These are phyloP conservation scores for Callyntrura sp. DNA, from an alignment of 2,888 invertebrate species.

Conservation along the genomic window DNA sequence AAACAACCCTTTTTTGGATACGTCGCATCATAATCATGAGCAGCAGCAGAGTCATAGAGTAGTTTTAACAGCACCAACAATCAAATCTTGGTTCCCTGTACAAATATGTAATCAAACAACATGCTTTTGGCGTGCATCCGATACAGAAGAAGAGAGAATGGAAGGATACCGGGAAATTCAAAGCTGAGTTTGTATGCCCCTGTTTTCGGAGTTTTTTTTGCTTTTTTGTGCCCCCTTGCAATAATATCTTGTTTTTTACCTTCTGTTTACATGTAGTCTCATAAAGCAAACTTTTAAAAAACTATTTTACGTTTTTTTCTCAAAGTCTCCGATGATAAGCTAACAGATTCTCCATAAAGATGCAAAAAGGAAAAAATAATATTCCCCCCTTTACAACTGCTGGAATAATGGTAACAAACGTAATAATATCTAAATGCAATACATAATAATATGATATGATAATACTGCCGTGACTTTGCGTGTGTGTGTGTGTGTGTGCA, in stretches of 20 bases:
- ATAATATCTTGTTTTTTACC: background rate
- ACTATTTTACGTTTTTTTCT: background rate
- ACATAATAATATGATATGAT: slow-evolving; percentile 25
- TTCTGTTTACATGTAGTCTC: background rate
- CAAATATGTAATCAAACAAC: background rate
- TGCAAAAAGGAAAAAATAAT: slow-evolving; percentile 26
- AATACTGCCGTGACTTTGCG: slow-evolving; percentile 24
- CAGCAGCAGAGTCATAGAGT: background rate
- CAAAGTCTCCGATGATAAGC: slow-evolving; percentile 28
- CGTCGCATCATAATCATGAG: background rate
- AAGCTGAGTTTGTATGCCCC: background rate
- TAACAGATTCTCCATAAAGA: slow-evolving; percentile 28
- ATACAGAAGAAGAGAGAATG: slow-evolving; percentile 28
- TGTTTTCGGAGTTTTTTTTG: slow-evolving; percentile 16
- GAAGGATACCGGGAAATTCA: background rate
- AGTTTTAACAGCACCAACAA: slow-evolving; percentile 34
- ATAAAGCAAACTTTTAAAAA: background rate
- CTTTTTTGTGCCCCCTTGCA: background rate
- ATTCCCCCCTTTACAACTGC: background rate
- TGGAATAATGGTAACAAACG: background rate
- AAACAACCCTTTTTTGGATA: background rate
- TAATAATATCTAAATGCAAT: background rate
- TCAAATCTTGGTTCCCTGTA: slow-evolving; percentile 1
- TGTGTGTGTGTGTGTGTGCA: background rate
- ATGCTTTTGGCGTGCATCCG: slow-evolving; percentile 62